Evolutionary conservation across 2,113 vertebrate species (phyloP), one percentile per base, ranked within the genome.

Genomic region (Mustela lutreola): DNA sequence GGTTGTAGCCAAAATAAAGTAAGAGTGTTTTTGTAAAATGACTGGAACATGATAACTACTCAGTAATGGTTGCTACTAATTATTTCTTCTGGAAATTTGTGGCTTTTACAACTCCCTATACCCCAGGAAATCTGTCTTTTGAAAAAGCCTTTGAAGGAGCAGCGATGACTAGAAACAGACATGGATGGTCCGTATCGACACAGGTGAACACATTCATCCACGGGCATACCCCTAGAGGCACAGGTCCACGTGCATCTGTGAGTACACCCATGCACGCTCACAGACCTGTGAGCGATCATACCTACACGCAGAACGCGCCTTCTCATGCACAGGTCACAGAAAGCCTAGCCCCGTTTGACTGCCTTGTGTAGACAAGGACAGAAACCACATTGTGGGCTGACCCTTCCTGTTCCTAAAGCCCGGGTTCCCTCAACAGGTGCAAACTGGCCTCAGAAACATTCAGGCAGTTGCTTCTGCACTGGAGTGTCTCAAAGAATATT

Each of bases 401-500:
- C 10, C 24, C 11, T 0, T 11, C 1, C 7, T 0, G 58, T 1
- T 80, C n/a, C 5, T 5, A 1, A 7, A 89, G 58, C 0, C 45
- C 62, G 3, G 58, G 1, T 9, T 79, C 48, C 87, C 3, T 12
- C 9, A 2, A 3, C 42, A 33, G 67, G 70, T 24, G 56, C n/a
- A 73, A 0, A 1, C 11, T 4, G 36, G 42, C 39, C 56, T 60
- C 6, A 0, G 48, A 45, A 76, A 33, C 70, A 31, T 33, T 45
- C 78, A 5, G 11, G 75, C 15, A 22, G n/a, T 82, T 7, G 11
- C 33, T 12, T 36, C 0, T 11, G 63, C 1, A 28, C 15, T 31
- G 0, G 12, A 24, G 7, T 0, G 24, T 81, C 81, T 45, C 2
- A 14, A 31, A 0, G 1, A 87, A 50, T 0, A 11, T 16, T 19